A percentile compares a stretch with the other conserved stretches of the same genome.
Evolutionary conservation across 2,113 vertebrate species (phyloP).

Genomic region (Takifugu bimaculatus): DNA sequence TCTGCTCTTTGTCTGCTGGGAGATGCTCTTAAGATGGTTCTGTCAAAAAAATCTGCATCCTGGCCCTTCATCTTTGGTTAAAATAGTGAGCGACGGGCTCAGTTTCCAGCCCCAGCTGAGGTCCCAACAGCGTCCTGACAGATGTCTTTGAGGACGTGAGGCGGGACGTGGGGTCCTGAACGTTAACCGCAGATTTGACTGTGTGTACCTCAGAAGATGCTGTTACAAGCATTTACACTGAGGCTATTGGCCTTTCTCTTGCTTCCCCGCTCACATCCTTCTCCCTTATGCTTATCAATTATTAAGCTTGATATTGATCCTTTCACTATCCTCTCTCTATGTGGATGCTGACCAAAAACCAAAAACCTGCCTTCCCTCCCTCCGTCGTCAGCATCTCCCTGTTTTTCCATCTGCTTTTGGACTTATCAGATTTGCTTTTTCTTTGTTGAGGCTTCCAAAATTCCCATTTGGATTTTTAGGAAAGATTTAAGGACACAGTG

Average conservation of each 20-base stretch:
- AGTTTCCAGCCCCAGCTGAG: constrained; percentile 16
- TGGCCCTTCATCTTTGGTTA: not conserved
- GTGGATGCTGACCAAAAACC: constrained; percentile 76
- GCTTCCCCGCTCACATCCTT: constrained; percentile 43
- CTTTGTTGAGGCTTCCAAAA: constrained; percentile 38
- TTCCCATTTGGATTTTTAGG: constrained; percentile 43
- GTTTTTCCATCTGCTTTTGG: constrained; percentile 47
- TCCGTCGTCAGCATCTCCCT: constrained; percentile 72
- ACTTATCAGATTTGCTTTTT: constrained; percentile 64
- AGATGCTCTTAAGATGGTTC: constrained; percentile 24
- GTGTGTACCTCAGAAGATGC: constrained; percentile 71
- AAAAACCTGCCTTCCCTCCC: constrained; percentile 66
- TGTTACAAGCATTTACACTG: constrained; percentile 63
- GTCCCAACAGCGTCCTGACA: constrained; percentile 20
- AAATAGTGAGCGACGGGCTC: not conserved
- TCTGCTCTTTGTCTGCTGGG: constrained; percentile 57
- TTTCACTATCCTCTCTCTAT: constrained; percentile 75
- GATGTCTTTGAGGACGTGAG: constrained; percentile 36
- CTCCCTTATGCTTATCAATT: constrained; percentile 78
- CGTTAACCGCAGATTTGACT: constrained; percentile 75
- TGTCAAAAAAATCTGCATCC: no score
- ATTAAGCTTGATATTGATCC: constrained; percentile 80
- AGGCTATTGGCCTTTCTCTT: constrained; percentile 45
- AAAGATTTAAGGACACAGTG: constrained; percentile 38
- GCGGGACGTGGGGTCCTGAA: constrained; percentile 55